Conservation (phyloP, 2,797 vertebrate genomes). For the Telmatherina bonti region DNA sequence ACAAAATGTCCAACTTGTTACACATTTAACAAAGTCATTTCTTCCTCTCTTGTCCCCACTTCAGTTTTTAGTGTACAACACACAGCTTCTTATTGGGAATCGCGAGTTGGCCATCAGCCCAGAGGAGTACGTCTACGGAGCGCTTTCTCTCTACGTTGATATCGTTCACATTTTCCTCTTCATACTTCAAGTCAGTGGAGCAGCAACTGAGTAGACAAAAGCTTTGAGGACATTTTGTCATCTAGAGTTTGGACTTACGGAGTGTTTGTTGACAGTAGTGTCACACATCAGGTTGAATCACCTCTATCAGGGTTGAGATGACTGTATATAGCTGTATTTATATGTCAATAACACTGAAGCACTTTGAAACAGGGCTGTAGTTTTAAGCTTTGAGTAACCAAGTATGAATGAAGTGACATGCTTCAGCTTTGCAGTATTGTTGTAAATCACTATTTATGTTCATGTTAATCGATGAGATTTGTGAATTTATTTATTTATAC, state of each 20-base stretch:
- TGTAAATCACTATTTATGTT: conserved; percentile 11
- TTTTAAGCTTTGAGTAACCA: not conserved
- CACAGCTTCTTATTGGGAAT: conserved; percentile 95
- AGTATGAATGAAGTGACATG: conserved; percentile 23
- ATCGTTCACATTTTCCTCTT: conserved; percentile 95
- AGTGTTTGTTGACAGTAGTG: not conserved
- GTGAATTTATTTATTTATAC: not conserved
- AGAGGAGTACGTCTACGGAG: conserved; percentile 93
- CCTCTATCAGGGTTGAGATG: conserved; percentile 2
- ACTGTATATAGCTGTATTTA: conserved; percentile 24
- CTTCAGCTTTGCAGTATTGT: not conserved
- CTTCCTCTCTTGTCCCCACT: not conserved
- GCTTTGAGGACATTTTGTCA: not conserved
- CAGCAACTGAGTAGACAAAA: conserved; percentile 64
- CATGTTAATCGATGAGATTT: not conserved
- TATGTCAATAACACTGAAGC: conserved; percentile 46
- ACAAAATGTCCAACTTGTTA: not conserved
- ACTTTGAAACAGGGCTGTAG: conserved; percentile 43
- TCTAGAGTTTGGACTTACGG: not conserved
- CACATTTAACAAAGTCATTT: not conserved
- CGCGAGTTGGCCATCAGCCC: conserved; percentile 90
- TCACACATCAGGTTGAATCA: conserved; percentile 5
- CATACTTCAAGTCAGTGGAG: conserved; percentile 89
- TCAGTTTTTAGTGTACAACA: conserved; percentile 95
- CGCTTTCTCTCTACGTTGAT: conserved; percentile 93